A percentile compares a stretch with the other conserved stretches of the same genome.
Evolutionary conservation across 53 echinoderm and acorn worm species (phyloP).

Genomic region (Pentamera pediparva): DNA sequence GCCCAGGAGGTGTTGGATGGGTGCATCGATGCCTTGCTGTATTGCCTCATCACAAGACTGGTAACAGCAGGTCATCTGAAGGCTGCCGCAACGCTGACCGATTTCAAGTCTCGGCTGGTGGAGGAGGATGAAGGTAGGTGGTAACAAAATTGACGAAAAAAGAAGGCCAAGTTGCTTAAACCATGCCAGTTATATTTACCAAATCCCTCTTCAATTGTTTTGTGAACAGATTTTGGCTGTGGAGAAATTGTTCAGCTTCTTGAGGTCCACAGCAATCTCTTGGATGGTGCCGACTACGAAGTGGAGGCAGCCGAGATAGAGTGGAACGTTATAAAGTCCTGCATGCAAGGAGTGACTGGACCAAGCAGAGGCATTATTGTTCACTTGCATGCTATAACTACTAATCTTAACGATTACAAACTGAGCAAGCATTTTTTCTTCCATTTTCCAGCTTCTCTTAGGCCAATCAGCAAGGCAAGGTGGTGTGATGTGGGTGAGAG

Average conservation of each 20-base stretch:
- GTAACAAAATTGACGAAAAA: not conserved
- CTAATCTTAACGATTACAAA: no score
- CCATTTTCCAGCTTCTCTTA: not conserved
- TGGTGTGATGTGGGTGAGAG: not conserved
- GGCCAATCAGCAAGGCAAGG: not conserved
- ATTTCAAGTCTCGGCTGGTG: not conserved
- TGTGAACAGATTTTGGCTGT: not conserved
- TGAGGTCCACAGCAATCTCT: not conserved
- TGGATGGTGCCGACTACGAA: not conserved
- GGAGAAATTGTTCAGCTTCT: not conserved
- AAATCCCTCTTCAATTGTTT: not conserved
- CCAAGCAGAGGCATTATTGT: not conserved
- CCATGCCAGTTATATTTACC: not conserved
- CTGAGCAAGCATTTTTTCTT: not conserved
- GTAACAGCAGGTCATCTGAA: not conserved
- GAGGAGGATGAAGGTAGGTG: not conserved
- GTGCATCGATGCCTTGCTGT: no score
- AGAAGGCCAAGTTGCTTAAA: not conserved
- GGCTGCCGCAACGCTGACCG: not conserved
- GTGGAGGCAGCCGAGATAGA: not conserved
- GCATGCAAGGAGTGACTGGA: not conserved
- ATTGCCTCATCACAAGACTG: no score
- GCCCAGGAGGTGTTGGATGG: not conserved
- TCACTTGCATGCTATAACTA: no score
- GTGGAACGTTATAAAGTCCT: conserved; percentile 2